Evolutionary conservation across 1,140 invertebrate genomes (phyloP).

Genomic region (Danaus melanippus): DNA sequence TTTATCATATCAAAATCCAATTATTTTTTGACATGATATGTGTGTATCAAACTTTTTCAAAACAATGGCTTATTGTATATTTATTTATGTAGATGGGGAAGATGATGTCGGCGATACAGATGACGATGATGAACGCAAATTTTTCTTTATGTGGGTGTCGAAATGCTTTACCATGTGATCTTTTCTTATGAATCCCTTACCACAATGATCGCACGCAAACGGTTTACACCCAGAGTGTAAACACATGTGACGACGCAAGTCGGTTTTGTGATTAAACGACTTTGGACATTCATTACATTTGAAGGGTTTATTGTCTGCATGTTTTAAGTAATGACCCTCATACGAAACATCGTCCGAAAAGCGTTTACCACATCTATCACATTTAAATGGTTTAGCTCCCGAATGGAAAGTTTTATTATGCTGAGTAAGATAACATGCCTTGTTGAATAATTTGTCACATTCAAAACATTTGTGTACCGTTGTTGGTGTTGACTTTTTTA

Average conservation of each 20-base stretch:
- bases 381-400: constrained; percentile 89
- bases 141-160: constrained; percentile 82
- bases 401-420: constrained; percentile 92
- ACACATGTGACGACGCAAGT: constrained; percentile 89
- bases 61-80: constrained; percentile 11
- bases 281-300: constrained; percentile 91
- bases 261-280: constrained; percentile 88
- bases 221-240: constrained; percentile 88
- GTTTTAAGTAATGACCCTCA: constrained; percentile 82
- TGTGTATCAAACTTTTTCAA: constrained; percentile 28
- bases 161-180: constrained; percentile 96
- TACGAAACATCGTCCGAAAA: constrained; percentile 79
- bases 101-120: constrained; percentile 35
- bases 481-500: constrained; percentile 46
- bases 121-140: constrained; percentile 39
- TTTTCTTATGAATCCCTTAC: constrained; percentile 93
- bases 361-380: constrained; percentile 86
- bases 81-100: constrained; percentile 32
- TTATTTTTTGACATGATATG: constrained; percentile 40
- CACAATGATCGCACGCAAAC: constrained; percentile 84
- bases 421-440: constrained; percentile 89
- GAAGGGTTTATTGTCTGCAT: constrained; percentile 88
- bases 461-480: constrained; percentile 82
- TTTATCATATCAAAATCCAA: constrained; percentile 30
- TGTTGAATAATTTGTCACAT: constrained; percentile 89